Evolutionary conservation across 1,140 invertebrate genomes (phyloP).

Genomic region (Pissodes strobi): DNA sequence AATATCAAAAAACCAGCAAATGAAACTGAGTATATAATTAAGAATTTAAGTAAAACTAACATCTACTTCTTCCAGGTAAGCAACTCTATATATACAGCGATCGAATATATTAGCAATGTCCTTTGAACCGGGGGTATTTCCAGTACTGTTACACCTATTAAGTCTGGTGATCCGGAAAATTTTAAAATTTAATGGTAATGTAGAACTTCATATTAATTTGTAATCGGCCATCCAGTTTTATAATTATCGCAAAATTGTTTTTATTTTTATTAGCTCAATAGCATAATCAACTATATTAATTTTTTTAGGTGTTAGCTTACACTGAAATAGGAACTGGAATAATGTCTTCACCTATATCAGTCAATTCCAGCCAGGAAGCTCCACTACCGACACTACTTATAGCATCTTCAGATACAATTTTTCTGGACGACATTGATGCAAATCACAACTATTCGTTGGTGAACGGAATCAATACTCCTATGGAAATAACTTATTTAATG

Average conservation of each 20-base stretch:
- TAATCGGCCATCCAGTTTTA: background rate
- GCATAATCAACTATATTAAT: background rate
- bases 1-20: conserved; percentile 49
- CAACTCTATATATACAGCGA: background rate
- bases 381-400: conserved; percentile 80
- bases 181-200: background rate
- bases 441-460: conserved; percentile 62
- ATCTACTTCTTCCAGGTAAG: conserved; percentile 76
- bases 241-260: background rate
- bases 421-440: conserved; percentile 74
- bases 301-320: conserved; percentile 72
- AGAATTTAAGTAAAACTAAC: conserved; percentile 63
- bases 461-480: conserved; percentile 64
- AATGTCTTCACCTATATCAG: conserved; percentile 65
- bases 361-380: conserved; percentile 68
- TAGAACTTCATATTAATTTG: background rate
- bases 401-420: conserved; percentile 70
- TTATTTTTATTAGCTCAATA: background rate
- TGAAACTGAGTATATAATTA: conserved; percentile 61
- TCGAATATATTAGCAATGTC: no score
- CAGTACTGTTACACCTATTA: no score
- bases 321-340: conserved; percentile 75
- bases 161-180: no score
- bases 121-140: no score
- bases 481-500: conserved; percentile 66